These are phyloP conservation scores for Bombus difficillimus DNA, from an alignment of 1,140 invertebrate species.

Conservation along the genomic window DNA sequence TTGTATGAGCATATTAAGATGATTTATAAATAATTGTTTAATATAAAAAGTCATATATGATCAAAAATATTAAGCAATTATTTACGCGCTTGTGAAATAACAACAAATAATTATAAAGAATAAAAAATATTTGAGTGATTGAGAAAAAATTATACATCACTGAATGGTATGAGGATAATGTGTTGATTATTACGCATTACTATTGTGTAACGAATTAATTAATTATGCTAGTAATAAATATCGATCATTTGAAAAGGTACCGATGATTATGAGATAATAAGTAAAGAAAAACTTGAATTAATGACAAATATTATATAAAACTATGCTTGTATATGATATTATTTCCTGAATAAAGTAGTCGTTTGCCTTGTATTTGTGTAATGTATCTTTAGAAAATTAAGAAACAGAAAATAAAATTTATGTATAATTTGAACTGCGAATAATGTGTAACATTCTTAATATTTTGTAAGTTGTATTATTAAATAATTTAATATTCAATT, in stretches of 20 bases:
- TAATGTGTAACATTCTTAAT: slow-evolving; percentile 75
- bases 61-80: slow-evolving; percentile 40
- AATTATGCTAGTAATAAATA: slow-evolving; percentile 66
- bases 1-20: slow-evolving; percentile 60
- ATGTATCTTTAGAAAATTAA: slow-evolving; percentile 67
- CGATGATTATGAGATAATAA: slow-evolving; percentile 63
- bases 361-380: slow-evolving; percentile 74
- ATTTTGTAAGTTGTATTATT: slow-evolving; percentile 75
- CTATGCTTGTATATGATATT: slow-evolving; percentile 78
- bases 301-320: slow-evolving; percentile 76
- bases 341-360: slow-evolving; percentile 78
- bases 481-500: slow-evolving; percentile 47
- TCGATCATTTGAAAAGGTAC: slow-evolving; percentile 54
- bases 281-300: slow-evolving; percentile 66
- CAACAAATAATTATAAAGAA: slow-evolving; percentile 47
- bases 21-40: slow-evolving; percentile 58
- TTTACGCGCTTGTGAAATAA: slow-evolving; percentile 49
- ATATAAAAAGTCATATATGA: slow-evolving; percentile 35
- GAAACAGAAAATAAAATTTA: slow-evolving; percentile 48
- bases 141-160: slow-evolving; percentile 49
- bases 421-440: slow-evolving; percentile 75
- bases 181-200: slow-evolving; percentile 67
- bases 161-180: slow-evolving; percentile 49
- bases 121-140: slow-evolving; percentile 56
- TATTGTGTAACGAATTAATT: slow-evolving; percentile 68